A percentile compares a stretch with the other conserved stretches of the same genome.
These are phyloP conservation scores for Periphyllus acericola DNA, from an alignment of 2,888 invertebrate species.

Conservation along the genomic window DNA sequence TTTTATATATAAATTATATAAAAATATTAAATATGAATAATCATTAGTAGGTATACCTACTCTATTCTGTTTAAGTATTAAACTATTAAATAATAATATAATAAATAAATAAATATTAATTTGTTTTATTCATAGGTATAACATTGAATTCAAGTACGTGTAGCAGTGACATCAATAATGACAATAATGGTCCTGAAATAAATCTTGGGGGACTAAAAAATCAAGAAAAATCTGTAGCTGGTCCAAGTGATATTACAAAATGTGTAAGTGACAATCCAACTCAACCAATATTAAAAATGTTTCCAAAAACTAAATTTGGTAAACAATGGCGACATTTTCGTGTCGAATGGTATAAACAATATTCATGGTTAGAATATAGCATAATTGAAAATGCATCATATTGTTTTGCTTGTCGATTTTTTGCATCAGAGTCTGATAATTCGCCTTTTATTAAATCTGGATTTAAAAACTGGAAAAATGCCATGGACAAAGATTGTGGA, in stretches of 20 bases:
- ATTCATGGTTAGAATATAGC: conserved; percentile 50
- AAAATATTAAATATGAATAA: background rate
- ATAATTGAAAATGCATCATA: conserved; percentile 17
- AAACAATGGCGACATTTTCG: conserved; percentile 25
- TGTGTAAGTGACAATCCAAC: conserved; percentile 37
- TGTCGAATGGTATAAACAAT: conserved; percentile 22
- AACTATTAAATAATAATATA: no score
- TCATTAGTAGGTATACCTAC: background rate
- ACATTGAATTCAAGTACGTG: background rate
- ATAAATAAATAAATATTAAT: background rate
- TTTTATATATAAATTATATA: background rate
- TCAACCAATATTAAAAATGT: conserved; percentile 29
- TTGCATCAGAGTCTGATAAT: conserved; percentile 20
- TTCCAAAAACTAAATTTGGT: conserved; percentile 52
- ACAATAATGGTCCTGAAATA: background rate
- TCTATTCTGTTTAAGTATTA: background rate
- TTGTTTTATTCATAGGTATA: background rate
- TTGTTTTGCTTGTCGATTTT: conserved; percentile 50
- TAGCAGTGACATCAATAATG: background rate
- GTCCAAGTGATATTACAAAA: conserved; percentile 34
- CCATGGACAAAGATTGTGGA: conserved; percentile 16
- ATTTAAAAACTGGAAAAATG: conserved; percentile 49
- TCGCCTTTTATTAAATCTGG: conserved; percentile 23
- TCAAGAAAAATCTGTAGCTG: no score
- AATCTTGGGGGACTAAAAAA: background rate